Evolutionary conservation across 2,113 vertebrate species (phyloP).

Genomic region (Girardinichthys multiradiatus): DNA sequence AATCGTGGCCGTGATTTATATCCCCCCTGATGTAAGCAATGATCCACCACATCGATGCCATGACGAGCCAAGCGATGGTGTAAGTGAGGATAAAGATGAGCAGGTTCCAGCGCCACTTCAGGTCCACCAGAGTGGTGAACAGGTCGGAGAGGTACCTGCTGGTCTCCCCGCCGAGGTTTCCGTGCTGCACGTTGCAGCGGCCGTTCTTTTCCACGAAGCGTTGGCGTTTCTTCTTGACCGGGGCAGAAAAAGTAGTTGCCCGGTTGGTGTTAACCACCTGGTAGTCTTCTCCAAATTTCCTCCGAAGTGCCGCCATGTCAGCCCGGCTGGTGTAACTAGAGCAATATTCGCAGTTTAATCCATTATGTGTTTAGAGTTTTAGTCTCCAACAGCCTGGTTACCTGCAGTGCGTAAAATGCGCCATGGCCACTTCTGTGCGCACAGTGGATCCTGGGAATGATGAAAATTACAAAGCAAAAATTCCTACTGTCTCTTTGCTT

Average conservation of each 20-base stretch:
- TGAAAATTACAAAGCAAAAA: background rate
- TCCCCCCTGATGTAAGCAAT: conserved; percentile 89
- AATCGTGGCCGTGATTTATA: conserved; percentile 80
- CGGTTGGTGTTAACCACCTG: conserved; percentile 82
- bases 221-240: conserved; percentile 85
- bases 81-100: conserved; percentile 90
- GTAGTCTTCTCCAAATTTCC: conserved; percentile 89
- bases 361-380: conserved; percentile 46
- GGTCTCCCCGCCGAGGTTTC: conserved; percentile 87
- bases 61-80: conserved; percentile 89
- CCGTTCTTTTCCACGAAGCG: conserved; percentile 92
- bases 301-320: conserved; percentile 84
- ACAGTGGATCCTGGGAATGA: conserved; percentile 10
- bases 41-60: conserved; percentile 92
- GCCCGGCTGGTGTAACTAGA: conserved; percentile 21
- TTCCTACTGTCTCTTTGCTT: background rate
- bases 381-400: conserved; percentile 51
- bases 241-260: conserved; percentile 72
- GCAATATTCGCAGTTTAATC: conserved; percentile 41
- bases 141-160: conserved; percentile 89
- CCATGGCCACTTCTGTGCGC: conserved; percentile 70
- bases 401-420: conserved; percentile 74
- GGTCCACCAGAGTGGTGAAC: conserved; percentile 89
- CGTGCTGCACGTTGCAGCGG: conserved; percentile 90
- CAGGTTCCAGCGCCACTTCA: conserved; percentile 92